phyloP scores from a whole-genome alignment of 2,888 invertebrate genomes.

The Macrosoma leucophasiata region DNA sequence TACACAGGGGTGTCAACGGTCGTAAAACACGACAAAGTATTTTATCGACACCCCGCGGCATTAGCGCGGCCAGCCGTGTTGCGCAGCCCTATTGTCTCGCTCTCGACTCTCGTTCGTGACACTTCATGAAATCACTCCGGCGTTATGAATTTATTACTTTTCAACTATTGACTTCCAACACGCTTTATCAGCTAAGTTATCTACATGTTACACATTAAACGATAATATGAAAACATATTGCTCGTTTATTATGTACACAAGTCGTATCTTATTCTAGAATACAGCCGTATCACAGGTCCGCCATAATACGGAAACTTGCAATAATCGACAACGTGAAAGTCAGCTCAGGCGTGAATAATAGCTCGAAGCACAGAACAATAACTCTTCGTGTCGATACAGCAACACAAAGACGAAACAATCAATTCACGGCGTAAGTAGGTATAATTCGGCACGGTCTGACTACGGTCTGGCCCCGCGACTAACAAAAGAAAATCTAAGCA shows the following conservation, averaged over 20 bases:
- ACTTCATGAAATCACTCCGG: constrained; percentile 61
- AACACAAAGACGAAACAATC: constrained; percentile 74
- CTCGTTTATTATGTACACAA: constrained; percentile 7
- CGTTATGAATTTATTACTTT: constrained; percentile 50
- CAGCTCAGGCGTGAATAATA: constrained; percentile 66
- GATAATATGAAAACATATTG: constrained; percentile 4
- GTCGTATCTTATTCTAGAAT: constrained; percentile 15
- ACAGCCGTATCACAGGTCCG: constrained; percentile 35
- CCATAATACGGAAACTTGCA: constrained; percentile 61
- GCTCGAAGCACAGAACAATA: constrained; percentile 63
- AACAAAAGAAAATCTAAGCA: constrained; percentile 76
- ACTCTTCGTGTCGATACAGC: constrained; percentile 69
- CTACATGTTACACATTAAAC: constrained; percentile 3
- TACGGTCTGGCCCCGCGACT: constrained; percentile 68
- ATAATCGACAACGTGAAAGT: constrained; percentile 66
- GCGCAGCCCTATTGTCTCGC: constrained; percentile 58
- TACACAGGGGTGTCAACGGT: constrained; percentile 50
- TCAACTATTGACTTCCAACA: constrained; percentile 33
- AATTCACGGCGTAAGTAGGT: constrained; percentile 73
- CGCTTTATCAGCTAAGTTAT: constrained; percentile 20
- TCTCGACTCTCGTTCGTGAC: constrained; percentile 55
- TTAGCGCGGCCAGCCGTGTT: constrained; percentile 38
- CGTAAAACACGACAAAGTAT: constrained; percentile 68
- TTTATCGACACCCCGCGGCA: constrained; percentile 57
- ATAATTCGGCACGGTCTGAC: constrained; percentile 68